Evolutionary conservation across 2,113 vertebrate genomes (phyloP).

Genomic region (Oncorhynchus mykiss): DNA sequence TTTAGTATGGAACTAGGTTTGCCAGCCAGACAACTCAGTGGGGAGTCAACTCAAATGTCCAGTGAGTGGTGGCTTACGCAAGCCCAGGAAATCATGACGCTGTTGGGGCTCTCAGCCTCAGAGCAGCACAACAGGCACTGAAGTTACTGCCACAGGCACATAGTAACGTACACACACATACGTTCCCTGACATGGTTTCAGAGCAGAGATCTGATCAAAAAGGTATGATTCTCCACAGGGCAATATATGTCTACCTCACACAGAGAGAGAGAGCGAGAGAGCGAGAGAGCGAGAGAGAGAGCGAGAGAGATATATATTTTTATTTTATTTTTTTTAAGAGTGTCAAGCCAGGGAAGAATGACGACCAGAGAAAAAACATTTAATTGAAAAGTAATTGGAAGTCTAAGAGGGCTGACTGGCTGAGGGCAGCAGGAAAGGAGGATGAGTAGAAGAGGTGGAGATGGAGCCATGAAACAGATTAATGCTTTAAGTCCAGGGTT

Average conservation of each 20-base stretch:
- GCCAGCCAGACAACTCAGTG: no score
- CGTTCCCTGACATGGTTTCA: no score
- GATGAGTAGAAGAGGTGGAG: neutral
- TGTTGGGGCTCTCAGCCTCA: no score
- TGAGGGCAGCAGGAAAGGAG: neutral
- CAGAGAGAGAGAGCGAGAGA: no score
- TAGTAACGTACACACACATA: neutral
- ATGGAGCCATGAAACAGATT: neutral
- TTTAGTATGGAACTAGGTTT: no score
- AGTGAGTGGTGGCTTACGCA: neutral
- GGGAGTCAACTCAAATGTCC: neutral
- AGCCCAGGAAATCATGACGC: neutral
- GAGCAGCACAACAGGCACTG: no score
- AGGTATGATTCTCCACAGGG: neutral
- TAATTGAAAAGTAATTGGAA: slow-evolving; percentile 5
- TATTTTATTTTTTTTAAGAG: neutral
- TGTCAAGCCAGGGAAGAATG: no score
- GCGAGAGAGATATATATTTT: no score
- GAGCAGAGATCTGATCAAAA: no score
- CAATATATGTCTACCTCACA: neutral
- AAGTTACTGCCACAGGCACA: no score
- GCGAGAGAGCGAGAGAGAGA: no score
- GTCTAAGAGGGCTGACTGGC: neutral
- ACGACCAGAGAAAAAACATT: neutral
- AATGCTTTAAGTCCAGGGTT: neutral